Base-by-base conservation (phyloP, 2,888 invertebrate species). In the Lithophane socia region DNA sequence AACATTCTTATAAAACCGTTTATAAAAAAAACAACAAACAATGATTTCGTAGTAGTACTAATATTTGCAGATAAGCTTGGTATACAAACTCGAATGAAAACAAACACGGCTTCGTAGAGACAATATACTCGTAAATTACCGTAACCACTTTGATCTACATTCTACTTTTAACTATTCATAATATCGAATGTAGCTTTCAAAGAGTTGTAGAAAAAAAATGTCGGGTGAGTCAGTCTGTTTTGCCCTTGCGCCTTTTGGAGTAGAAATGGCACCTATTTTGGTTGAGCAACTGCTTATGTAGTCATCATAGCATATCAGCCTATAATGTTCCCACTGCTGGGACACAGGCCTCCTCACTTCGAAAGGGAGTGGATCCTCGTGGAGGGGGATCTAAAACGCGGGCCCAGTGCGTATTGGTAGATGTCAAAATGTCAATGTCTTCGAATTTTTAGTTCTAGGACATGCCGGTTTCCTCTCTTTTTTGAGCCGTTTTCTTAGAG, bases 101-200 rank as follows among this genome's bases (percentile, higher is more conserved):
- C 71, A 72, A 73, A 74, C 73, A 75, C 1, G 60, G 47, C 44
- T 63, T 78, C 10, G 37, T 18, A 58, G 21, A 71, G 75, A 77
- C 79, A 69, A 64, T 73, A 58, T 42, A 66, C 64, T 75, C 82
- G 82, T 60, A 70, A 78, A 83, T 83, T 74, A 72, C 63, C 0
- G 54, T 68, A 47, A 72, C 63, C 66, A 64, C 85, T 86, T 80
- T 77, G 68, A 73, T 82, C 83, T 69, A 77, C 9, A 60, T 77
- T 84, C 29, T 69, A 71, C 24, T 66, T 66, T 71, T 49, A 85
- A 84, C 65, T 65, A 75, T 83, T 83, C 74, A 76, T 68, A 56
- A 21, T 37, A 42, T 44, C 8, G 56, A 37, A 1, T 58, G 56
- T 21, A 69, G 29, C 54, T 73, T 70, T 70, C 63, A 73, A 67